Conservation (phyloP, 2,888 invertebrate species). For the Diplolepis rosae region DNA sequence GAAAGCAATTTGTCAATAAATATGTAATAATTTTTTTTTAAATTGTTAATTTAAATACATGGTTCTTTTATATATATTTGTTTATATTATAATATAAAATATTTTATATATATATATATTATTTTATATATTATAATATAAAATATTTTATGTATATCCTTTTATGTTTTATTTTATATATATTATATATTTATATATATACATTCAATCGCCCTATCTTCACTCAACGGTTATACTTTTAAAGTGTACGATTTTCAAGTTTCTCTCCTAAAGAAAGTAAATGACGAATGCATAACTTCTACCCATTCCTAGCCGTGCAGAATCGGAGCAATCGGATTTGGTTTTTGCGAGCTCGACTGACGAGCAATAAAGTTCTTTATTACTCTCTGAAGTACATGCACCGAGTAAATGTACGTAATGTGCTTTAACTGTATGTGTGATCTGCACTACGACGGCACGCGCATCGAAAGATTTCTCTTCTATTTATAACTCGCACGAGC, state of each 20-base stretch:
- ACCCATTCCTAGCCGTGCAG: background rate
- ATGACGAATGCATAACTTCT: background rate
- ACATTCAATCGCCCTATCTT: too few species aligned
- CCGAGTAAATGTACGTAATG: slow-evolving; percentile 4
- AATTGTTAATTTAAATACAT: too few species aligned
- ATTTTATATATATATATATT: too few species aligned
- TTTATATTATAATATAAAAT: too few species aligned
- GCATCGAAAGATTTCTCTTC: slow-evolving; percentile 72
- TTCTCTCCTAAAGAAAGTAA: background rate
- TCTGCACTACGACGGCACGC: slow-evolving; percentile 52
- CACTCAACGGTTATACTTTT: too few species aligned
- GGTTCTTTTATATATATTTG: too few species aligned
- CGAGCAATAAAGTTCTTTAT: slow-evolving; percentile 2
- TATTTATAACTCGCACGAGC: slow-evolving; percentile 67
- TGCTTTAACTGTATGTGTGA: slow-evolving; percentile 21
- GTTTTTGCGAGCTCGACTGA: slow-evolving; percentile 5
- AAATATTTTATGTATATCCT: too few species aligned
- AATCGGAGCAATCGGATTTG: background rate
- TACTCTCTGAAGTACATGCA: background rate
- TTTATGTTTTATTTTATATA: too few species aligned
- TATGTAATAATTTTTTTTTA: too few species aligned
- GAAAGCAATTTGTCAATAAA: too few species aligned
- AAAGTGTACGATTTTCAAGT: background rate
- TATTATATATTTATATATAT: too few species aligned
- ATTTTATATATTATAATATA: too few species aligned